These are phyloP conservation scores for Anolis carolinensis DNA, from an alignment of 2,113 vertebrate genomes.

Conservation along the genomic window DNA sequence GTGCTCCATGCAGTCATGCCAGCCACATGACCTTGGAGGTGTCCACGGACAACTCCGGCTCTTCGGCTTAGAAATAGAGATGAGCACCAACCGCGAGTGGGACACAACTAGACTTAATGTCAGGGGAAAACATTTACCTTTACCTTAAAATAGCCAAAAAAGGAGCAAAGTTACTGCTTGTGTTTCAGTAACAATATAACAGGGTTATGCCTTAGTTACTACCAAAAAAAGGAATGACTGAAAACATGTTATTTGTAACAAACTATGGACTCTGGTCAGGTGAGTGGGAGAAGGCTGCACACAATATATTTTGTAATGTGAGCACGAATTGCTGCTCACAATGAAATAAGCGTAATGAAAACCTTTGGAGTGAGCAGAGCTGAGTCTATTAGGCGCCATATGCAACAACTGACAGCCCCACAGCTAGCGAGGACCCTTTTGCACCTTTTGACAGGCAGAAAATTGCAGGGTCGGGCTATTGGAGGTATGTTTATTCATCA, in stretches of 20 bases:
- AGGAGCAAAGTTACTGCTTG: no score
- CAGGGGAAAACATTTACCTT: no score
- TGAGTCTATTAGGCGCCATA: slow-evolving; percentile 50
- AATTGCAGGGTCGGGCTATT: slow-evolving; percentile 38
- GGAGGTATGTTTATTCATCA: slow-evolving; percentile 52
- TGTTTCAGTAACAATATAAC: no score
- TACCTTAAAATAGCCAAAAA: no score
- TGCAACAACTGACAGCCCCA: slow-evolving; percentile 52
- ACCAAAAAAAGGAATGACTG: no score
- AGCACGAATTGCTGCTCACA: slow-evolving; percentile 10
- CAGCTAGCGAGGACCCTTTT: slow-evolving; percentile 45
- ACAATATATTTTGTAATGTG: slow-evolving; percentile 43
- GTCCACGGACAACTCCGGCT: no score
- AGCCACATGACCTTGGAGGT: no score
- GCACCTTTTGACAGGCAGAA: slow-evolving; percentile 39
- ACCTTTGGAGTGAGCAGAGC: slow-evolving; percentile 41
- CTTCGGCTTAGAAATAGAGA: no score
- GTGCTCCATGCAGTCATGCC: no score
- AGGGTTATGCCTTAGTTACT: no score
- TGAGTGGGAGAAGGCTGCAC: slow-evolving; percentile 39
- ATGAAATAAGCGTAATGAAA: slow-evolving; percentile 27
- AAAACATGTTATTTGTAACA: not conserved
- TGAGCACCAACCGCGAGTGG: no score
- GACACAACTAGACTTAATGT: no score
- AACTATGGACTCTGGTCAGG: not conserved